phyloP scores from a whole-genome alignment of 2,888 invertebrate species.

The Lobophora halterata region DNA sequence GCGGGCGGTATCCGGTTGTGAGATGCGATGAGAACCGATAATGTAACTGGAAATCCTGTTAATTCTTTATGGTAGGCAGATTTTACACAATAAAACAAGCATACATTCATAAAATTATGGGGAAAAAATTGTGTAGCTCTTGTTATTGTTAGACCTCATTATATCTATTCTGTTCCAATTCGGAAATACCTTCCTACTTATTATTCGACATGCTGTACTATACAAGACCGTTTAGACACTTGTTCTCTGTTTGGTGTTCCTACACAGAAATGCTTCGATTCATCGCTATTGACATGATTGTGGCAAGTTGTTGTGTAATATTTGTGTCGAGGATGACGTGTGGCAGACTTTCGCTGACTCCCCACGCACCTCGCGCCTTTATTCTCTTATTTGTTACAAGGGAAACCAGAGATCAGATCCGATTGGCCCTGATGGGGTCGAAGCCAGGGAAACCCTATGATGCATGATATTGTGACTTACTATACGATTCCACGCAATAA shows the following conservation, averaged over 20 bases:
- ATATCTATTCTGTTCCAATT: too few species aligned
- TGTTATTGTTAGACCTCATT: too few species aligned
- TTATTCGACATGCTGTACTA: too few species aligned
- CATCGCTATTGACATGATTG: conserved; percentile 51
- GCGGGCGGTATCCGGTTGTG: conserved; percentile 18
- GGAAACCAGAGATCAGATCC: conserved; percentile 50
- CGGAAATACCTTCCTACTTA: too few species aligned
- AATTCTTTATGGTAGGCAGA: conserved; percentile 1
- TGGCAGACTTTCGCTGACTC: conserved; percentile 61
- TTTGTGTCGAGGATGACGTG: conserved; percentile 60
- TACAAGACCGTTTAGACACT: too few species aligned
- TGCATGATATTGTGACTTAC: conserved; percentile 20
- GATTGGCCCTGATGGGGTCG: neutral
- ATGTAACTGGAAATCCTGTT: conserved; percentile 19
- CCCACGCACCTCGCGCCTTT: conserved; percentile 27
- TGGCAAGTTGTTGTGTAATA: conserved; percentile 65
- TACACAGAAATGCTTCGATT: too few species aligned
- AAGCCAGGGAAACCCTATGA: conserved; percentile 55
- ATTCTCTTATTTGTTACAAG: too few species aligned
- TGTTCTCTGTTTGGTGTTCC: too few species aligned
- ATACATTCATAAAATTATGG: too few species aligned
- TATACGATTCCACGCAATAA: conserved; percentile 2
- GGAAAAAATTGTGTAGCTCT: too few species aligned
- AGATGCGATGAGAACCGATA: conserved; percentile 12
- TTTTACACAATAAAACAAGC: too few species aligned